A percentile compares a stretch with the other conserved stretches of the same genome.
Evolutionary conservation across 2,797 vertebrate species (phyloP).

Genomic region (Galago senegalensis): DNA sequence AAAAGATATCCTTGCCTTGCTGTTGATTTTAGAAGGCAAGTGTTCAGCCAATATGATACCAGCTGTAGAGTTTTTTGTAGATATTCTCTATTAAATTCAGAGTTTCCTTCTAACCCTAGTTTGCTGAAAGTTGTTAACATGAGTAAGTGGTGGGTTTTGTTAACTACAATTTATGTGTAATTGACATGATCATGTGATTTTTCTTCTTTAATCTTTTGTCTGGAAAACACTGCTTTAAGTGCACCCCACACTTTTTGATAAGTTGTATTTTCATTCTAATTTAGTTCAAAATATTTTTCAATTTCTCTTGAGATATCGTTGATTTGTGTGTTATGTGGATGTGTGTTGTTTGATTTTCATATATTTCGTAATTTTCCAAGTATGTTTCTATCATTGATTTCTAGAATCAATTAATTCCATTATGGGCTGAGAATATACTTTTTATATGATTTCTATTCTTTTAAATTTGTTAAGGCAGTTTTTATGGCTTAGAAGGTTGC

Average conservation of each 20-base stretch:
- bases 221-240: not conserved
- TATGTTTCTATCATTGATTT: not conserved
- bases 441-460: not conserved
- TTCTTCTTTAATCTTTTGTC: not conserved
- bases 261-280: conserved; percentile 23
- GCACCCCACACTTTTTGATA: not conserved
- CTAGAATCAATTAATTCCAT: not conserved
- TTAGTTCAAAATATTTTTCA: not conserved
- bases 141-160: not conserved
- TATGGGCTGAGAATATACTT: not conserved
- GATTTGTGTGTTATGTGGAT: not conserved
- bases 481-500: not conserved
- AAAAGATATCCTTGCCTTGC: not conserved
- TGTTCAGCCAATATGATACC: not conserved
- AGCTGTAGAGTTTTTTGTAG: not conserved
- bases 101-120: not conserved
- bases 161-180: not conserved
- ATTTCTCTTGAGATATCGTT: not conserved
- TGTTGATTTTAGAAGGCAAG: not conserved
- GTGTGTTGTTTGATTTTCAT: not conserved
- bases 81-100: not conserved
- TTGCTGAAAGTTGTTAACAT: not conserved
- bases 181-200: not conserved
- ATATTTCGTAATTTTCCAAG: not conserved
- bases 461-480: not conserved